Percentiles rank a stretch among this genome's conserved stretches.
phyloP scores from a whole-genome alignment of 2,113 vertebrate species.

The Sapayoa aenigma region DNA sequence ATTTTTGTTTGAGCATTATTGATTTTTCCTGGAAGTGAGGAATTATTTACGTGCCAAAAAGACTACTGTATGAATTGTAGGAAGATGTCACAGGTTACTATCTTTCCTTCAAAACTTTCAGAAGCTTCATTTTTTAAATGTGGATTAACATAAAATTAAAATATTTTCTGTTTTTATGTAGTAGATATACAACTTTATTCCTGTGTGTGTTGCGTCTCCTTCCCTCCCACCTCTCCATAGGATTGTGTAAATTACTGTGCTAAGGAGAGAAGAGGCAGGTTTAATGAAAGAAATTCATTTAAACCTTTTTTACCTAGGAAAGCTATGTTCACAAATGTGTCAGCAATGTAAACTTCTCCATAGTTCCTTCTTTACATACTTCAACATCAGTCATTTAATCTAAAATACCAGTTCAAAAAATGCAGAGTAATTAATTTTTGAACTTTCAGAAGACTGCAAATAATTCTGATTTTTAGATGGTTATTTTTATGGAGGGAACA shows the following conservation, averaged over 20 bases:
- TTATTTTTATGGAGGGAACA: not conserved
- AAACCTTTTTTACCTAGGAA: not conserved
- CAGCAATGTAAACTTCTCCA: not conserved
- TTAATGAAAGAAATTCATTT: not conserved
- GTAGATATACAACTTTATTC: not conserved
- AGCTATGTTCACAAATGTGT: not conserved
- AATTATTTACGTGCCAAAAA: not conserved
- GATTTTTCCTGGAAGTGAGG: not conserved
- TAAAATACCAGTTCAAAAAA: not conserved
- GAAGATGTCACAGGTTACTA: not conserved
- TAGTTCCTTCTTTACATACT: not conserved
- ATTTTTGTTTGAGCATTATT: not conserved
- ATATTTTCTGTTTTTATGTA: not conserved
- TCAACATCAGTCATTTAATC: not conserved
- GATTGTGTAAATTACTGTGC: not conserved
- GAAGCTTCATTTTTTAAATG: not conserved
- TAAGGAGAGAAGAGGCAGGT: not conserved
- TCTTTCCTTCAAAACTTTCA: not conserved
- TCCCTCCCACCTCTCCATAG: fast-evolving
- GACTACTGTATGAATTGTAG: not conserved
- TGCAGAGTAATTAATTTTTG: slow-evolving; percentile 12
- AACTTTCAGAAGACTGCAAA: not conserved
- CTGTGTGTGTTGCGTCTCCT: not conserved
- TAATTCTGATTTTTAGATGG: not conserved
- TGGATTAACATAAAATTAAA: not conserved